Evolutionary conservation across 2,113 vertebrate species (phyloP).

Genomic region (Talpa occidentalis): DNA sequence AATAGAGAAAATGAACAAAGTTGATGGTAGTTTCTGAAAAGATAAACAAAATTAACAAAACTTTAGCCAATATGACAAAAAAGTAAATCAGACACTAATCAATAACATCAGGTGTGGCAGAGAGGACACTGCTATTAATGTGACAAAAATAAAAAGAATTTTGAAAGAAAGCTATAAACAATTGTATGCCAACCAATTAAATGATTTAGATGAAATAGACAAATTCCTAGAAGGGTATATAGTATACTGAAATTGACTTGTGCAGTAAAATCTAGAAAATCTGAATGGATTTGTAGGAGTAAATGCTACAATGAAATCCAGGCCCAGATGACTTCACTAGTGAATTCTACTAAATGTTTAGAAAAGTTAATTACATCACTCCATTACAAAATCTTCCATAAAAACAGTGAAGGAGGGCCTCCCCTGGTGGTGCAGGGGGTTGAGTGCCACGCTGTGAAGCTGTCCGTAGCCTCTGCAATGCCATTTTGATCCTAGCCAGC

Average conservation of each 20-base stretch:
- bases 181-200: background rate
- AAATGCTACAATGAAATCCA: background rate
- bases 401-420: too few species aligned
- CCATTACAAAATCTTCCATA: background rate
- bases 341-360: background rate
- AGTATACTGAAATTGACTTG: background rate
- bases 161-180: background rate
- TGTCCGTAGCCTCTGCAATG: too few species aligned
- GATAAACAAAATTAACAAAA: background rate
- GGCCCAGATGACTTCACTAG: background rate
- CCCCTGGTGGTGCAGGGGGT: too few species aligned
- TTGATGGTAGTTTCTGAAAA: background rate
- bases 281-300: background rate
- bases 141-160: background rate
- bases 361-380: background rate
- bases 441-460: too few species aligned
- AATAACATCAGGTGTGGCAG: background rate
- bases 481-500: too few species aligned
- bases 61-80: background rate
- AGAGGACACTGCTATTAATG: background rate
- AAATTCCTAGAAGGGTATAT: background rate
- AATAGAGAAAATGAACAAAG: background rate
- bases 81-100: background rate
- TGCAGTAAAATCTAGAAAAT: background rate
- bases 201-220: background rate